Conservation (phyloP, 1,140 invertebrate genomes). For the Lasioglossum albipes region DNA sequence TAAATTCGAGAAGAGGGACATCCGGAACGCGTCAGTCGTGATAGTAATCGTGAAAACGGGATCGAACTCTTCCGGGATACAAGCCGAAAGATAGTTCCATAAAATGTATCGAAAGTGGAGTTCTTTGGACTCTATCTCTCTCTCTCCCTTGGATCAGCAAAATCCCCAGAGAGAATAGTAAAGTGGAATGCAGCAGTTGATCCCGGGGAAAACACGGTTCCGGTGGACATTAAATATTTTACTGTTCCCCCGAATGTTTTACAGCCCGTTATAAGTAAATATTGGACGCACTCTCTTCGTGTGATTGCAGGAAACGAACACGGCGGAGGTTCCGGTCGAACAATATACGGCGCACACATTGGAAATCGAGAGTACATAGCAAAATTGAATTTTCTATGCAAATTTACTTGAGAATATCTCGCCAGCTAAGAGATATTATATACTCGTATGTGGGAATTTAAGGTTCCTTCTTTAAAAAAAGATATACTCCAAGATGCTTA, state of each 20-base stretch:
- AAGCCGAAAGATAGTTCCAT: not conserved
- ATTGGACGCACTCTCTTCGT: constrained; percentile 2
- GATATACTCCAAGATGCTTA: not conserved
- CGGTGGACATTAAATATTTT: constrained; percentile 19
- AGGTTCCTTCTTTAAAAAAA: no score
- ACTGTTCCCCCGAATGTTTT: not conserved
- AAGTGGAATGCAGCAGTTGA: not conserved
- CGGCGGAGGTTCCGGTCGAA: not conserved
- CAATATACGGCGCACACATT: not conserved
- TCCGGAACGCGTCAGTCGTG: no score
- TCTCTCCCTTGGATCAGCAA: not conserved
- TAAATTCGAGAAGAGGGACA: not conserved
- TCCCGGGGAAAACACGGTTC: not conserved
- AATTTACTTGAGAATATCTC: no score
- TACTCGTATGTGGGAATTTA: no score
- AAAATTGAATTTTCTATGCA: no score
- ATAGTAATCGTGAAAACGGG: no score
- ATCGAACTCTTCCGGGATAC: no score
- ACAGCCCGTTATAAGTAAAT: constrained; percentile 1
- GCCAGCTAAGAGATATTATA: no score
- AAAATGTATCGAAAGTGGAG: not conserved
- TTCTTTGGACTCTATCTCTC: not conserved
- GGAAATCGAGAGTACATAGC: no score
- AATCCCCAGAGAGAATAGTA: not conserved
- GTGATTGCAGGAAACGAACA: not conserved